A percentile compares a stretch with the other conserved stretches of the same genome.
phyloP scores from a whole-genome alignment of 2,888 invertebrate genomes.

The Amphimallon solstitiale region DNA sequence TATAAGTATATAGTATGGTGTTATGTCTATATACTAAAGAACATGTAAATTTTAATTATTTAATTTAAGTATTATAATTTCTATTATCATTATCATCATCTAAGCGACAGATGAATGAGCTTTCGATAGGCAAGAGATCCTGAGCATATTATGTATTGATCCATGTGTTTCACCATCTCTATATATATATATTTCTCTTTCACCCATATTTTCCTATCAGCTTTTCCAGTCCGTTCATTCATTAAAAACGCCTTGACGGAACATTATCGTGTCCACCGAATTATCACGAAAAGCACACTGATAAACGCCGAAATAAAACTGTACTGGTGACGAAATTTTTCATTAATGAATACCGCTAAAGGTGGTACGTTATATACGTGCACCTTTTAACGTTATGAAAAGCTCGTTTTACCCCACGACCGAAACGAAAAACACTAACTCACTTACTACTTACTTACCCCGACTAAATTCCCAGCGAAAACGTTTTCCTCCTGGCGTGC shows the following conservation, averaged over 20 bases:
- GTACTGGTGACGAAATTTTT: conserved; percentile 15
- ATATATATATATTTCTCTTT: conserved; percentile 43
- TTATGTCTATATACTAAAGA: neutral
- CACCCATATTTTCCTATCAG: conserved; percentile 27
- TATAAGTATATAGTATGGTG: no score
- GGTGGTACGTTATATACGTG: neutral
- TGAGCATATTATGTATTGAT: conserved; percentile 58
- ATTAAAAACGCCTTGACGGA: conserved; percentile 29
- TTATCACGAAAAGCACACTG: neutral
- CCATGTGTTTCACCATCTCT: conserved; percentile 53
- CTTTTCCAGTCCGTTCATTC: conserved; percentile 12
- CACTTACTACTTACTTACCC: no score
- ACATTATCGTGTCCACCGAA: conserved; percentile 13
- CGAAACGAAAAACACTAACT: no score
- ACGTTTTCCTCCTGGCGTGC: conserved; percentile 27
- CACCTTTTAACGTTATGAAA: neutral
- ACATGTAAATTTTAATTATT: neutral
- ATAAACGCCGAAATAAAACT: neutral
- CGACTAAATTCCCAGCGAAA: conserved; percentile 25
- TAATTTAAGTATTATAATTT: neutral
- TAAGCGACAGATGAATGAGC: conserved; percentile 28
- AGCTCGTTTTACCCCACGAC: neutral
- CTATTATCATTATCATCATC: conserved; percentile 14
- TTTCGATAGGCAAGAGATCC: conserved; percentile 18
- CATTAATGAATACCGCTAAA: conserved; percentile 25